Evolutionary conservation across 2,113 vertebrate species (phyloP), one percentile per base, ranked within the genome.

Genomic region (Pavo muticus): DNA sequence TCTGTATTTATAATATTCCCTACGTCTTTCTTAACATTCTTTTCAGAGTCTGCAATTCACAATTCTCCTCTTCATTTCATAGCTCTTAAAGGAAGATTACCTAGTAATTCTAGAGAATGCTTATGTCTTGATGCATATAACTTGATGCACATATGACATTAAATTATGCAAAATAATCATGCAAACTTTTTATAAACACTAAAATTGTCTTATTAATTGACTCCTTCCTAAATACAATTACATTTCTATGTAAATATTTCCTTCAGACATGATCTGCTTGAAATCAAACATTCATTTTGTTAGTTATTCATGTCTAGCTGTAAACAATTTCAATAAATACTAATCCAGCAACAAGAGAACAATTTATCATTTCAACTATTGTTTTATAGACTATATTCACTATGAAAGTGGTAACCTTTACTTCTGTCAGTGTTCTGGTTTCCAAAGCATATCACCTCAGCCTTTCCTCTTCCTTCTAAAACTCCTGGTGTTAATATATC

Each of bases 1-100:
- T 76, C 81, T 94, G 86, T 29, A 87, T 91, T 95, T 96, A 91
- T 94, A 96, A 95, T 93, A 44, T 84, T 77, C 52, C 64, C 94
- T 89, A 89, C 78, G 56, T 87, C 61, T 86, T 88, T 50, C 48
- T 75, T 59, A 84, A 4, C 10, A 60, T 86, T 93, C 24, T 75
- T 37, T 15, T 64, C 50, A 75, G 72, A 9, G 29, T 59, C 13
- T 89, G 29, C 7, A 90, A 90, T 79, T 70, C 74, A 67, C 27
- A 48, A 60, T 63, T 37, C 71, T 77, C 18, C 32, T 71, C 57
- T 42, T 19, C 14, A 37, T 91, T 42, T 77, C 42, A 67, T 83
- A 65, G n/a, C 18, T 74, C 27, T 72, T 78, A 87, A 78, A 77
- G 25, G 21, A 78, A 67, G 39, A 90, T 59, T 87, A 76, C 52